Conservation (phyloP, 1,140 invertebrate species). For the Drosophila grimshawi region DNA sequence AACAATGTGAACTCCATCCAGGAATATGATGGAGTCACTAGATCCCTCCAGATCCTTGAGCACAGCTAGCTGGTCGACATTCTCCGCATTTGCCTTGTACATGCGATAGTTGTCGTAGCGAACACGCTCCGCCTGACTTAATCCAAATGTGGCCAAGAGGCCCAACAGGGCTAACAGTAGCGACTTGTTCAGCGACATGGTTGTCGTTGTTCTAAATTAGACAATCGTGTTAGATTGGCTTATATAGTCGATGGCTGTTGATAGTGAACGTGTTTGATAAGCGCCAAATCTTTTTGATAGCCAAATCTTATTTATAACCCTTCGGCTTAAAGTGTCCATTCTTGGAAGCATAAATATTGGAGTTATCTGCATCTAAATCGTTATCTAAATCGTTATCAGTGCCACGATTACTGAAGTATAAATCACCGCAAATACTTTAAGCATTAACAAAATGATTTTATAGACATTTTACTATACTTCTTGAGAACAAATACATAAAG, state of each 20-base stretch:
- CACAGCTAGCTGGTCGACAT: conserved; percentile 80
- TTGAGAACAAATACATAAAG: conserved; percentile 16
- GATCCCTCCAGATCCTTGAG: conserved; percentile 68
- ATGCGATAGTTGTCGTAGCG: conserved; percentile 86
- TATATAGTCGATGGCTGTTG: conserved; percentile 76
- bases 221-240: conserved; percentile 5
- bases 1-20: conserved; percentile 71
- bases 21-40: conserved; percentile 73
- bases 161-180: conserved; percentile 61
- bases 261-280: conserved; percentile 13
- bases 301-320: conserved; percentile 42
- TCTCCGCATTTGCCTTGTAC: conserved; percentile 83
- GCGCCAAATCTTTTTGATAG: conserved; percentile 9
- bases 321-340: conserved; percentile 21
- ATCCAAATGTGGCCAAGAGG: conserved; percentile 58
- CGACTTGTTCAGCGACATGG: conserved; percentile 72
- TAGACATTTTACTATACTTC: not conserved
- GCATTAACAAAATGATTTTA: not conserved
- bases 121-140: conserved; percentile 62
- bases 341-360: conserved; percentile 27
- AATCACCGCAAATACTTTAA: conserved; percentile 15
- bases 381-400: conserved; percentile 36
- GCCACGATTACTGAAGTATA: conserved; percentile 10
- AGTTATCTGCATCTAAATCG: conserved; percentile 23
- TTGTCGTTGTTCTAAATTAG: conserved; percentile 50